phyloP scores from a whole-genome alignment of 2,888 invertebrate genomes.

The Argyresthia goedartella region DNA sequence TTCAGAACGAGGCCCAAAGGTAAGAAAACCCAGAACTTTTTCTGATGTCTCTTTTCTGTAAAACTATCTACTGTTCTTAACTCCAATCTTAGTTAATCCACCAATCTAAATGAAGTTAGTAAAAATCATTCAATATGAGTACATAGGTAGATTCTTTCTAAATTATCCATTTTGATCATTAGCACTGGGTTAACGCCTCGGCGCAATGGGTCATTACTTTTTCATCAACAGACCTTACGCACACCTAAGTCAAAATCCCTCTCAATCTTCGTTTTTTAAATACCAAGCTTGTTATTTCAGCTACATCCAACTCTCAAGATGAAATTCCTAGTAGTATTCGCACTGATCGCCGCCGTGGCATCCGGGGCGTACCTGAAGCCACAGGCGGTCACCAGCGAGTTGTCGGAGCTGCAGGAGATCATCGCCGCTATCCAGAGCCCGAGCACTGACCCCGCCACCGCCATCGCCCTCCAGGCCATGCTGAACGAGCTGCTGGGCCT shows the following conservation, averaged over 20 bases:
- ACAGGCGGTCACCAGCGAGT: constrained; percentile 13
- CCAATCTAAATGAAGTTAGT: not conserved
- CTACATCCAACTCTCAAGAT: constrained; percentile 25
- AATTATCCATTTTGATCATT: not conserved
- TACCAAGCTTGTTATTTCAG: not conserved
- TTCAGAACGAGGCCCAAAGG: not conserved
- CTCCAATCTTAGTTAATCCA: not conserved
- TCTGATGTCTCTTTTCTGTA: too few relatives aligned
- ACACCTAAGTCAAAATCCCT: not conserved
- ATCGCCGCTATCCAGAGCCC: constrained; percentile 39
- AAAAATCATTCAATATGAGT: too few relatives aligned
- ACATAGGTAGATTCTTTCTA: too few relatives aligned
- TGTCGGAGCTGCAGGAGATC: constrained; percentile 27
- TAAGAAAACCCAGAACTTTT: not conserved
- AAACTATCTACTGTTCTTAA: not conserved
- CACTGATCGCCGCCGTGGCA: constrained; percentile 39
- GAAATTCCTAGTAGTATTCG: constrained; percentile 43
- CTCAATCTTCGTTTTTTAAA: not conserved
- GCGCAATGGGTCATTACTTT: not conserved
- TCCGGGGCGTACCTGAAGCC: constrained; percentile 26
- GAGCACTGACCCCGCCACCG: constrained; percentile 37
- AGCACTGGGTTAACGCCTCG: not conserved
- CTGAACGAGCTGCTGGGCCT: constrained; percentile 21
- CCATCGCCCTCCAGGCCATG: constrained; percentile 18
- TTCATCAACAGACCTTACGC: not conserved